Evolutionary conservation across 2,888 invertebrate species (phyloP), one percentile per base, ranked within the genome.

Genomic region (Aethes cnicana): DNA sequence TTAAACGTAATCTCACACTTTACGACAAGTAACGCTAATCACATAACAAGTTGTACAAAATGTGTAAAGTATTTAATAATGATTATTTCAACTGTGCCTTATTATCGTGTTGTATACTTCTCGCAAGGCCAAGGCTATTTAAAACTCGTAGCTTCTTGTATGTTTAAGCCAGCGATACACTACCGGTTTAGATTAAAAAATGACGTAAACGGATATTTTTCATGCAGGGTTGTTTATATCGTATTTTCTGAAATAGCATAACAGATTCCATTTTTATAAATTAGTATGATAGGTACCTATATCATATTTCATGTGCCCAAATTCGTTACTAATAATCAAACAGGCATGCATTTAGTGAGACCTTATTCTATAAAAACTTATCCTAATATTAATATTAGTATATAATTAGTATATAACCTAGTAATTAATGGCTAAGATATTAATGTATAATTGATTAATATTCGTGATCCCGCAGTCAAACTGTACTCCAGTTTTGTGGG

Each of bases 91-190:
- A 68, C 72, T 72, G 71, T 73, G 73, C 72, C 77, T 78, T 77
- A 80, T 80, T 80, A 69, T 62, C 67, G 64, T 63, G 71, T 67
- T 71, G 67, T 71, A 69, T 50, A 33, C 26, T 18, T 42, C 39
- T 44, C 35, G 47, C 56, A 58, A 80, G 80, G 81, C 79, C 82
- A 81, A 81, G 81, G 82, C 68, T 77, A 68, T 69, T 63, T 63
- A 69, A 72, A 67, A 68, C 61, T 62, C 69, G 55, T 56, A 37
- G 47, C 50, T 50, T 52, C 44, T 44, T 52, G 39, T 46, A 50
- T 54, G 26, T 52, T 59, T 54, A 49, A 55, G 47, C 52, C 41
- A 50, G 28, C 49, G 39, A 44, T 54, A 55, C 54, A 43, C 50
- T 54, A 43, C 49, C 46, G 53, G 23, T 48, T 39, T 30, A 47